These are phyloP conservation scores for Hipposideros larvatus DNA, from an alignment of 2,797 vertebrate species.

Conservation along the genomic window DNA sequence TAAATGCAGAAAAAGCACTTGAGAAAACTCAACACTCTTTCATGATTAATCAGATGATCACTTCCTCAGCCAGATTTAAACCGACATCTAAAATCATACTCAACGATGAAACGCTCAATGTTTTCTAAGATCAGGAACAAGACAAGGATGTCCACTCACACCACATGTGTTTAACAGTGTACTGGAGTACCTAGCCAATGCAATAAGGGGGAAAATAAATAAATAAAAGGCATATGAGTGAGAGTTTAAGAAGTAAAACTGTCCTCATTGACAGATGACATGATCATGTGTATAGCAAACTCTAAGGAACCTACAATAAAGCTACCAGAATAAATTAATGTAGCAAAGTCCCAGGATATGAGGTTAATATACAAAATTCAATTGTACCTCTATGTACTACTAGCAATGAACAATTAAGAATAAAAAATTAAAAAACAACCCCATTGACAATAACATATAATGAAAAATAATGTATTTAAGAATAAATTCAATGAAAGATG, in stretches of 20 bases:
- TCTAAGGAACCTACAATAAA: conserved; percentile 15
- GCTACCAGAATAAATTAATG: not conserved
- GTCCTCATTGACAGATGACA: not conserved
- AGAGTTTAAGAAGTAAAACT: not conserved
- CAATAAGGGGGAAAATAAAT: not conserved
- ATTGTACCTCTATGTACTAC: not conserved
- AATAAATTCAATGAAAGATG: conserved; percentile 28
- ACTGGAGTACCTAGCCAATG: not conserved
- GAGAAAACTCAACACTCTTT: conserved; percentile 8
- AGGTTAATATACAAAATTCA: conserved; percentile 26
- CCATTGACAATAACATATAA: not conserved
- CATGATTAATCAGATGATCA: not conserved
- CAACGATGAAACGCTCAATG: not conserved
- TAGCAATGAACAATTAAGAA: not conserved
- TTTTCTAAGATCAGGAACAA: not conserved
- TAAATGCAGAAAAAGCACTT: not conserved
- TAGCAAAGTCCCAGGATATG: not conserved
- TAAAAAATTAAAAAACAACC: not conserved
- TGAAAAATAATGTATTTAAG: not conserved
- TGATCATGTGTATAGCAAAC: not conserved
- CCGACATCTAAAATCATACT: not conserved
- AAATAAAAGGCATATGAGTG: not conserved
- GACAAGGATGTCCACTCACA: not conserved
- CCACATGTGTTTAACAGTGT: not conserved
- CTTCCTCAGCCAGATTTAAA: conserved; percentile 12